Conservation (phyloP, 2,888 invertebrate genomes). For the Baccha elongata region DNA sequence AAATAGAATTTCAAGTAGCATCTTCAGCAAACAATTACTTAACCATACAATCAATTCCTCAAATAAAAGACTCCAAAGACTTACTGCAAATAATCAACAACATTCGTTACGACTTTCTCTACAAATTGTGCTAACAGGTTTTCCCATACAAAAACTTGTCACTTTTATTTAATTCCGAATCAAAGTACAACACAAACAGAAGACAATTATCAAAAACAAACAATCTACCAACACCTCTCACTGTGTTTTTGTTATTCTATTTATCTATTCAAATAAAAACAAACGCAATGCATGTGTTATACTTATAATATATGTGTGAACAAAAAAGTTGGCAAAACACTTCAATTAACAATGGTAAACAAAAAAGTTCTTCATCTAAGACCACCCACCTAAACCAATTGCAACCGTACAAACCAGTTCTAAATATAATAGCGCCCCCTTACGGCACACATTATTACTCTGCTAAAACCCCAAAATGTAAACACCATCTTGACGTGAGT, state of each 20-base stretch:
- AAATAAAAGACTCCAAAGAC: not conserved
- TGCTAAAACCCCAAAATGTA: slow-evolving; percentile 67
- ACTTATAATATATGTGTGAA: not conserved
- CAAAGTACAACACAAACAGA: slow-evolving; percentile 44
- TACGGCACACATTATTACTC: slow-evolving; percentile 59
- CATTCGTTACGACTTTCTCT: not conserved
- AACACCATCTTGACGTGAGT: slow-evolving; percentile 72
- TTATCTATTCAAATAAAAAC: not conserved
- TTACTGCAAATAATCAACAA: not conserved
- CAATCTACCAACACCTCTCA: slow-evolving; percentile 19
- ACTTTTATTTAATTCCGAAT: slow-evolving; percentile 20
- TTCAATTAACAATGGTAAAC: slow-evolving; percentile 72
- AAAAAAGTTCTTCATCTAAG: slow-evolving; percentile 48
- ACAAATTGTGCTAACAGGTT: not conserved
- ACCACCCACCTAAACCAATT: slow-evolving; percentile 21
- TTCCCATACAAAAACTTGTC: not conserved
- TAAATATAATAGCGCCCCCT: not conserved
- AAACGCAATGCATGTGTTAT: not conserved
- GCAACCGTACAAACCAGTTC: not conserved
- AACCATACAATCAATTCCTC: not conserved
- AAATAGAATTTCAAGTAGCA: not conserved
- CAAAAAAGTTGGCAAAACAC: slow-evolving; percentile 47
- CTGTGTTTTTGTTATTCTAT: not conserved
- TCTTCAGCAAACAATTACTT: too few relatives aligned
- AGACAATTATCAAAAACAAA: slow-evolving; percentile 67